Conservation (phyloP, 2,797 vertebrate genomes). For the Microctenopoma stevenorrisi region DNA sequence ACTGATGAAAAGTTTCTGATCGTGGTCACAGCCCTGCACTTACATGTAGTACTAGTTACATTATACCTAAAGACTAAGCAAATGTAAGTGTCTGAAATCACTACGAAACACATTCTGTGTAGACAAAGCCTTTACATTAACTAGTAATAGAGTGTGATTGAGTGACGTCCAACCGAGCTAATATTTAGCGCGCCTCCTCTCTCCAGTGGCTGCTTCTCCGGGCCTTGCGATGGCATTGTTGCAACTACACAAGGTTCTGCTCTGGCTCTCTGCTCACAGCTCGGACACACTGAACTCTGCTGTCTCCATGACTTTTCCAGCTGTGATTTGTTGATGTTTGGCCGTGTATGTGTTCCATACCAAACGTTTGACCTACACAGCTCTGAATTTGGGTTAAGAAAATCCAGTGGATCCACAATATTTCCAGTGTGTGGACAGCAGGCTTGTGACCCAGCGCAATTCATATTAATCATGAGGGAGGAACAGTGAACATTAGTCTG, state of each 20-base stretch:
- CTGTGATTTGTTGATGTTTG: slow-evolving; percentile 42
- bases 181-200: slow-evolving; percentile 72
- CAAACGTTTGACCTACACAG: slow-evolving; percentile 37
- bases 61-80: too few relatives aligned
- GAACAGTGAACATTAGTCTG: slow-evolving; percentile 39
- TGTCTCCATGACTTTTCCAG: slow-evolving; percentile 25
- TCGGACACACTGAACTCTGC: slow-evolving; percentile 41
- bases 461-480: slow-evolving; percentile 53
- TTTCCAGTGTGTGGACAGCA: slow-evolving; percentile 46
- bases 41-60: too few relatives aligned
- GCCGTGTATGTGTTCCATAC: slow-evolving; percentile 13
- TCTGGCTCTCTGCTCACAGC: slow-evolving; percentile 35
- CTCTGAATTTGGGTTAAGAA: slow-evolving; percentile 54
- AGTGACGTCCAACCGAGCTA: slow-evolving; percentile 67
- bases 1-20: too few relatives aligned
- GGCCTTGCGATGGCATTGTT: slow-evolving; percentile 73
- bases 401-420: slow-evolving; percentile 36
- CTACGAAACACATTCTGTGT: background rate
- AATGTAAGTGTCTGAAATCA: too few relatives aligned
- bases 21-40: background rate
- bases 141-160: background rate
- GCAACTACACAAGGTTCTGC: slow-evolving; percentile 74
- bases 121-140: background rate
- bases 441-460: slow-evolving; percentile 53
- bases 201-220: slow-evolving; percentile 52